Percentiles rank a stretch among this genome's conserved stretches.
Conservation (phyloP, 30 jellyfish, hydroid and myxozoan species). For the Cassiopea andromeda region DNA sequence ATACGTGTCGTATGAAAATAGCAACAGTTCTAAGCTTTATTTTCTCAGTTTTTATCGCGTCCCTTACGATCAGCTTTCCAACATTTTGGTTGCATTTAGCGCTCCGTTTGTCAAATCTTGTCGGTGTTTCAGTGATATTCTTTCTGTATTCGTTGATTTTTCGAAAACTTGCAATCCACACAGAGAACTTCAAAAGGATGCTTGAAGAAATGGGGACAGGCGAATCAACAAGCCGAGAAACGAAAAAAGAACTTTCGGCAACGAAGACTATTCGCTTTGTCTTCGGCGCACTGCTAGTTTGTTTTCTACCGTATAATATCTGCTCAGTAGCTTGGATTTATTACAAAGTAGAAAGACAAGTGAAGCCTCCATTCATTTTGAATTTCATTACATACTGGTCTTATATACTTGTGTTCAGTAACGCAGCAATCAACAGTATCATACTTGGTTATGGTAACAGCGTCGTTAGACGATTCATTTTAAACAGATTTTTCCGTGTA, state of each 20-base stretch:
- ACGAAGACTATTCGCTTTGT: not conserved
- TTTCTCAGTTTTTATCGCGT: constrained; percentile 3
- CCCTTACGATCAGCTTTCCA: not conserved
- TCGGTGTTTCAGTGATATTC: constrained; percentile 10
- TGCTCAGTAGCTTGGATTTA: constrained; percentile 17
- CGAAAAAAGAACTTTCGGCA: too few species aligned
- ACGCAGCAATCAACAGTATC: constrained; percentile 45
- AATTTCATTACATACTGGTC: not conserved
- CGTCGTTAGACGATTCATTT: constrained; percentile 9
- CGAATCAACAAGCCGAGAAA: too few species aligned
- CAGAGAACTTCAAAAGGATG: too few species aligned
- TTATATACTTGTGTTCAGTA: constrained; percentile 8
- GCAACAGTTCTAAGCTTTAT: constrained; percentile 18
- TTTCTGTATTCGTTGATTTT: constrained; percentile 7
- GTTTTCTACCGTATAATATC: constrained; percentile 41
- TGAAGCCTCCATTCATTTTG: not conserved
- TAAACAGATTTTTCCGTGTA: not conserved
- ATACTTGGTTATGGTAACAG: constrained; percentile 49
- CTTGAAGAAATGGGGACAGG: too few species aligned
- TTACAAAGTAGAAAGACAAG: constrained; percentile 6
- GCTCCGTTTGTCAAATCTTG: not conserved
- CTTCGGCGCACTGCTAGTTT: constrained; percentile 21
- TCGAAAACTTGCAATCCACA: too few species aligned
- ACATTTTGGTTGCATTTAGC: constrained; percentile 31
- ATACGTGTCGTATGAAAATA: too few species aligned